Conservation (phyloP, 1,140 invertebrate species). For the Lepidurus arcticus region DNA sequence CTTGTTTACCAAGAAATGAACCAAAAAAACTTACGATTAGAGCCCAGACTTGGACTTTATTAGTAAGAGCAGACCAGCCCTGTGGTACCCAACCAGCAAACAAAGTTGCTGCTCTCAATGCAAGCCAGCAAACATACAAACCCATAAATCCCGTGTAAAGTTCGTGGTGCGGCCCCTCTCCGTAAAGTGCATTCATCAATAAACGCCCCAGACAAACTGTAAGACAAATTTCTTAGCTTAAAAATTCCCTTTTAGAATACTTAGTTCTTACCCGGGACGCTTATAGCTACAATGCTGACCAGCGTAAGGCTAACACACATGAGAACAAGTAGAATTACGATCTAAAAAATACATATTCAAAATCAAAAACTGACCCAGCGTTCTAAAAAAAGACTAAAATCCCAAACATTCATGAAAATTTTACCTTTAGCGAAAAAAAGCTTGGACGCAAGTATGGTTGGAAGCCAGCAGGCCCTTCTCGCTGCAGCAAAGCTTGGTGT, state of each 20-base stretch:
- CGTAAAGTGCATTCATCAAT: constrained; percentile 44
- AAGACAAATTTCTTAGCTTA: constrained; percentile 20
- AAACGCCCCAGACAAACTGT: constrained; percentile 38
- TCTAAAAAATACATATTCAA: constrained; percentile 41
- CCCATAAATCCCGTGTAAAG: constrained; percentile 92
- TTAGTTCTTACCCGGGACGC: constrained; percentile 61
- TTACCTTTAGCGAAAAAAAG: constrained; percentile 71
- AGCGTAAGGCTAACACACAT: constrained; percentile 80
- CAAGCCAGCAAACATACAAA: constrained; percentile 87
- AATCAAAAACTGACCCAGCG: background rate
- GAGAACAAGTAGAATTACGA: constrained; percentile 64
- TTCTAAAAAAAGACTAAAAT: background rate
- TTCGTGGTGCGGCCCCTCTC: constrained; percentile 66
- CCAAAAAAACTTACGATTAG: constrained; percentile 42
- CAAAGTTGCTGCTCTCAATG: constrained; percentile 67
- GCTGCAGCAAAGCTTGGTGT: constrained; percentile 71
- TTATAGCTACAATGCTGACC: constrained; percentile 72
- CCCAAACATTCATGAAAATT: constrained; percentile 25
- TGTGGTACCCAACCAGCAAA: constrained; percentile 80
- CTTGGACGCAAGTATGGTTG: constrained; percentile 81
- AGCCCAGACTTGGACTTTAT: constrained; percentile 66
- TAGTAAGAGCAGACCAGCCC: constrained; percentile 68
- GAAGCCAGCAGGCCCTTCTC: constrained; percentile 70
- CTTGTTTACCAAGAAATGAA: constrained; percentile 23
- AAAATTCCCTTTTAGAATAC: background rate